These are phyloP conservation scores for Nyleta sp. DNA, from an alignment of 2,888 invertebrate genomes.

Conservation along the genomic window DNA sequence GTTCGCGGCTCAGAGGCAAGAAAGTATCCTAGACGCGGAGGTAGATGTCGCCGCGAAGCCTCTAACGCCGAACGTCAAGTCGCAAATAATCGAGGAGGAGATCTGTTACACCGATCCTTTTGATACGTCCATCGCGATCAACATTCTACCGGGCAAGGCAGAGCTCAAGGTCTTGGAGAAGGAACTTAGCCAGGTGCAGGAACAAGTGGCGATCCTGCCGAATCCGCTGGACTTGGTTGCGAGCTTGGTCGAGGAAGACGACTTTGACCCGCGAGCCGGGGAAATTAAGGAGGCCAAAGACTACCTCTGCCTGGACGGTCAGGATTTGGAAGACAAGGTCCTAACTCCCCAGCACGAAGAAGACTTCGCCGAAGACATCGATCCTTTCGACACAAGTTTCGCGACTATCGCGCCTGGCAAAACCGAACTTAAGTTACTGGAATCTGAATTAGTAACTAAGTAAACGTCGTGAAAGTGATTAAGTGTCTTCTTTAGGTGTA, in stretches of 20 bases:
- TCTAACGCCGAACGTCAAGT: constrained; percentile 85
- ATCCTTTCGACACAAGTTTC: constrained; percentile 94
- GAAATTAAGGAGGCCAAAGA: constrained; percentile 77
- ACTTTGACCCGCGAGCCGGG: constrained; percentile 84
- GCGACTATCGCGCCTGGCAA: constrained; percentile 89
- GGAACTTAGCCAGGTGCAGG: constrained; percentile 86
- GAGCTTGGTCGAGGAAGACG: constrained; percentile 73
- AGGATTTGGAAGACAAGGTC: constrained; percentile 83
- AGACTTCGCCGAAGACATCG: constrained; percentile 84
- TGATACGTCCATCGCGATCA: constrained; percentile 92
- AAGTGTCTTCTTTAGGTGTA: constrained; percentile 16
- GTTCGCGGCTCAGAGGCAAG: constrained; percentile 70
- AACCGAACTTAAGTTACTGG: constrained; percentile 90
- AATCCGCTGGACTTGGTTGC: constrained; percentile 71
- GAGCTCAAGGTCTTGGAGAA: constrained; percentile 90
- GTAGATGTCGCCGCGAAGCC: constrained; percentile 88
- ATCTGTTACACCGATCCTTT: constrained; percentile 89
- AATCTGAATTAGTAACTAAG: constrained; percentile 87
- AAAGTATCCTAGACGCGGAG: constrained; percentile 83
- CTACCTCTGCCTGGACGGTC: constrained; percentile 83
- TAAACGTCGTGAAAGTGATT: constrained; percentile 60
- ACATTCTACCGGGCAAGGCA: constrained; percentile 90
- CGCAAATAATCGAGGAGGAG: constrained; percentile 79
- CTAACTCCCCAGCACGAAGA: constrained; percentile 81
- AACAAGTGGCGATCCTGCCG: constrained; percentile 73